phyloP scores from a whole-genome alignment of 2,888 invertebrate species.

The Pristionchus fissidentatus region DNA sequence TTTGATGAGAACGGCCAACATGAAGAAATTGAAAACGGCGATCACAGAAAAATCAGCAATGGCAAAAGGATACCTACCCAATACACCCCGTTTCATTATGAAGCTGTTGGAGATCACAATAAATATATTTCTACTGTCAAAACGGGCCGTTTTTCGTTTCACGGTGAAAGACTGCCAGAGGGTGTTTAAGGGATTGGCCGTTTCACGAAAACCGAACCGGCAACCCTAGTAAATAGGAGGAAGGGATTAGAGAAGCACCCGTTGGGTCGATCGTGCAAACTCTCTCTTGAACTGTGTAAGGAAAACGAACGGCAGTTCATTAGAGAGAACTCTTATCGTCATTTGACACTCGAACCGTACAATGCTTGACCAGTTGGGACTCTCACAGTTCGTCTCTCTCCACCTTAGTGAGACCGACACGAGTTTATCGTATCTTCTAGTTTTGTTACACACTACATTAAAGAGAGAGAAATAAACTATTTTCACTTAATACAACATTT shows the following conservation, averaged over 20 bases:
- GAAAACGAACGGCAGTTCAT: conserved; percentile 23
- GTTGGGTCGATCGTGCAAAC: neutral
- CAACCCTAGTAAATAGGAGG: too few species aligned
- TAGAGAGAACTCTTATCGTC: conserved; percentile 12
- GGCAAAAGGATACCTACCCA: too few species aligned
- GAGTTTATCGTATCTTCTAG: conserved; percentile 7
- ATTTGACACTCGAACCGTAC: conserved; percentile 3
- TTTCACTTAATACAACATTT: neutral
- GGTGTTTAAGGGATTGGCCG: conserved; percentile 5
- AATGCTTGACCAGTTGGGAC: conserved; percentile 22
- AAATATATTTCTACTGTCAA: too few species aligned
- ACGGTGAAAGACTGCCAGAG: too few species aligned
- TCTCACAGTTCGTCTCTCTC: conserved; percentile 1
- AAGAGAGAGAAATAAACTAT: neutral
- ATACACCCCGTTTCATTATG: too few species aligned
- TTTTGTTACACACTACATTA: neutral
- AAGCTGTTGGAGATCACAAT: too few species aligned
- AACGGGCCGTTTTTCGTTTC: too few species aligned
- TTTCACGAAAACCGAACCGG: too few species aligned
- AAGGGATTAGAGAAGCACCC: too few species aligned
- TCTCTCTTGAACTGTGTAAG: conserved; percentile 48
- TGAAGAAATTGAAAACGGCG: too few species aligned
- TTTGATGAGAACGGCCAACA: too few species aligned
- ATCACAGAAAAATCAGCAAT: too few species aligned
- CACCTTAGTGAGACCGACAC: conserved; percentile 37